phyloP scores from a whole-genome alignment of 2,113 vertebrate genomes.

The Piprites chloris region DNA sequence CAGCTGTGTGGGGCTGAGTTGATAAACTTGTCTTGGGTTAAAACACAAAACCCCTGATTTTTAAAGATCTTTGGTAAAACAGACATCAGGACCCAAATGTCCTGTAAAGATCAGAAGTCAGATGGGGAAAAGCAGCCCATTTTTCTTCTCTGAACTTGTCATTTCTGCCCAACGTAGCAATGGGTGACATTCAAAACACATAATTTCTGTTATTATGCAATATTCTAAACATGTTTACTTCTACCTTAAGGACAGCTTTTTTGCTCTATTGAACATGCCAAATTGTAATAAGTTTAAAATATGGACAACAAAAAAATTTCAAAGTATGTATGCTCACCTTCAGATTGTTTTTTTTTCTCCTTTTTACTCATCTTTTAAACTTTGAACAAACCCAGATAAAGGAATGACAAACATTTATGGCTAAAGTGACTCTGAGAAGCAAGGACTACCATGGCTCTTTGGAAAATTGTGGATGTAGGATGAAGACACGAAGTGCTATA shows the following conservation, averaged over 20 bases:
- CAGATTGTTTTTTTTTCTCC: background rate
- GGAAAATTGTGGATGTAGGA: background rate
- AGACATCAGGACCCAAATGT: background rate
- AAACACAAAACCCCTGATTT: background rate
- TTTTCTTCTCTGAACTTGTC: background rate
- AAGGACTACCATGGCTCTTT: background rate
- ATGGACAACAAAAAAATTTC: background rate
- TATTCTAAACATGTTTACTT: background rate
- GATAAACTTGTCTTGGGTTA: background rate
- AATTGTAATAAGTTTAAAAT: background rate
- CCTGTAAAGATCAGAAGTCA: background rate
- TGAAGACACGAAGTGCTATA: background rate
- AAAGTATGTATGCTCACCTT: background rate
- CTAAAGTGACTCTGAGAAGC: background rate
- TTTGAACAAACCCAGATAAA: background rate
- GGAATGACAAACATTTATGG: background rate
- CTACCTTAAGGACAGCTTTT: background rate
- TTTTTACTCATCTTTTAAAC: background rate
- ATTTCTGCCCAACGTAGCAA: background rate
- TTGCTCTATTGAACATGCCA: background rate
- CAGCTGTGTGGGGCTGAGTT: background rate
- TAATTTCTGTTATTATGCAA: background rate
- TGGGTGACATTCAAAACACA: background rate
- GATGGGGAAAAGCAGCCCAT: background rate
- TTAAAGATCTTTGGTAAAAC: background rate